Base-by-base conservation (phyloP, 2,888 invertebrate species). In the Thecocarcelia acutangulata region DNA sequence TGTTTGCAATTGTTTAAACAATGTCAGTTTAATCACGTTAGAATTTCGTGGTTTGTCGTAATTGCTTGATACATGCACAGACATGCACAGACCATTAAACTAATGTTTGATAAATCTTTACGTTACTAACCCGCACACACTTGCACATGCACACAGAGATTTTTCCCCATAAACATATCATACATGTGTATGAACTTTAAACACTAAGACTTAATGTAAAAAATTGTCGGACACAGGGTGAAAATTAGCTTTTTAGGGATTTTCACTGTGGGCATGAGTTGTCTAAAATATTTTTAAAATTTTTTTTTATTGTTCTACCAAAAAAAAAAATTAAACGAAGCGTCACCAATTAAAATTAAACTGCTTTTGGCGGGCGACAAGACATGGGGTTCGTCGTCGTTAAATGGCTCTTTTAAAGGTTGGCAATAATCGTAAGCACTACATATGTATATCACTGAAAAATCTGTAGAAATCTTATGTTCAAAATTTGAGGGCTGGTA, bases 11-110 rank as follows among this genome's bases (percentile, higher is more conserved):
- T 72, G 72, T 78, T 72, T 66, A 72, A 64, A 72, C 78, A 78
- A 66, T 72, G 50, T 8, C 76, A 46, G 44, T 59, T 58, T 61
- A 79, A 79, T 73, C 56, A 70, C 59, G 68, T 73, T 75, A 74
- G 66, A 59, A 64, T 78, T 76, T 78, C 69, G 82, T 64, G 82
- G 82, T 82, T 69, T 78, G 56, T 66, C 78, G 52, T 78, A 78
- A 82, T 78, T 78, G 70, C 61, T 78, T 78, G 66, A 66, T 75
- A 59, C 74, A 69, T 24, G 17, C 44, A 44, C 42, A 42, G 66
- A 40, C 48, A 78, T 61, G 42, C 58, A 77, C 72, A 81, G 56
- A 40, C 78, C 46, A 78, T 78, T 82, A 59, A 82, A 74, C 74
- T 69, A 74, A 78, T 78, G 74, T 82, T 78, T 70, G 64, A 44